Percentiles rank a stretch among this genome's conserved stretches.
phyloP scores from a whole-genome alignment of 1,140 invertebrate species.

The Meteorus sp. region DNA sequence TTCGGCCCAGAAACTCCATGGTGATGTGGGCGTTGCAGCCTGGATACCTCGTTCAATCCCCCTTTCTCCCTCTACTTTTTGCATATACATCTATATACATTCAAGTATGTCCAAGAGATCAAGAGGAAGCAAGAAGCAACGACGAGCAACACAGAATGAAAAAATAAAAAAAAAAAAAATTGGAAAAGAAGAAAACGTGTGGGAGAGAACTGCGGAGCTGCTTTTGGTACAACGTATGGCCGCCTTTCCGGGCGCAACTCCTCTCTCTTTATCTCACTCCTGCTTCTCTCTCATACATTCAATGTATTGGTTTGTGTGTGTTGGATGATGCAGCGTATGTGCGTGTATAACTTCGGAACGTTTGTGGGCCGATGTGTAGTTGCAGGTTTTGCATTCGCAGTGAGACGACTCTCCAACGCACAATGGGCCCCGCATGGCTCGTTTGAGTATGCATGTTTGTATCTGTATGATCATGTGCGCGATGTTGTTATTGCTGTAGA shows the following conservation, averaged over 20 bases:
- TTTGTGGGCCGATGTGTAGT: constrained; percentile 22
- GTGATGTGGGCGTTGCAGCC: constrained; percentile 44
- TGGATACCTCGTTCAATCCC: constrained; percentile 44
- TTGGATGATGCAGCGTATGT: no score
- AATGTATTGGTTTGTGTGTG: no score
- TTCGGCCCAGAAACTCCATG: constrained; percentile 45
- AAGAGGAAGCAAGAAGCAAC: not conserved
- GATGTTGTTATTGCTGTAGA: no score
- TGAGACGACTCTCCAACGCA: not conserved
- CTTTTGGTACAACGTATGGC: not conserved
- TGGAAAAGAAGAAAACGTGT: not conserved
- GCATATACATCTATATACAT: no score
- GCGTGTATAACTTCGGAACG: no score
- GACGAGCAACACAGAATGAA: not conserved
- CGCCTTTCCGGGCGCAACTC: constrained; percentile 1
- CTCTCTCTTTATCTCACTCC: no score
- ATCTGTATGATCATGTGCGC: no score
- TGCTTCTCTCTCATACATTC: no score
- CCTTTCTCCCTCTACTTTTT: not conserved
- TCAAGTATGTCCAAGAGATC: no score
- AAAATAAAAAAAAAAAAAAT: not conserved
- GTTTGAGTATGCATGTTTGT: no score
- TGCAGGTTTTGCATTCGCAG: constrained; percentile 6
- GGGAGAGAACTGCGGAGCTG: not conserved
- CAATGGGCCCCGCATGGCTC: no score